Percentiles rank a stretch among this genome's conserved stretches.
Conservation (phyloP, 1,140 invertebrate species). For the Campoletis sonorensis region DNA sequence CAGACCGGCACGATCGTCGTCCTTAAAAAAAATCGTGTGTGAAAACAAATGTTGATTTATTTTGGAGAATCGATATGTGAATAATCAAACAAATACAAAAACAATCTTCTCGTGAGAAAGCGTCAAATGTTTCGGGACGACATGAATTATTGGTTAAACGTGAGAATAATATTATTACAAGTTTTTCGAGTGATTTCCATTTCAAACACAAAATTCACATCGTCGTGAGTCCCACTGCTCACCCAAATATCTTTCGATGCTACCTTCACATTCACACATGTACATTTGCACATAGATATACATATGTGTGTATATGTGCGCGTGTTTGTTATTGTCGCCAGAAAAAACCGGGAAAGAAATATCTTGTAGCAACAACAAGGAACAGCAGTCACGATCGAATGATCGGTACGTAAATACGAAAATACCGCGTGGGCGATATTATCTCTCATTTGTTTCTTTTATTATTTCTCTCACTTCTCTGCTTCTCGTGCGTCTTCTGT, state of each 20-base stretch:
- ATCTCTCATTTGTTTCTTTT: neutral
- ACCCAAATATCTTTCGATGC: too few relatives aligned
- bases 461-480: neutral
- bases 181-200: too few relatives aligned
- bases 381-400: constrained; percentile 34
- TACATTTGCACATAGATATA: neutral
- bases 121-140: too few relatives aligned
- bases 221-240: too few relatives aligned
- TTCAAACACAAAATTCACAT: too few relatives aligned
- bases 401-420: constrained; percentile 17
- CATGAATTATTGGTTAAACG: too few relatives aligned
- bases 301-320: neutral
- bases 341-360: neutral
- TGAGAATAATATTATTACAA: too few relatives aligned
- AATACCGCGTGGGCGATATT: neutral
- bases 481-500: neutral
- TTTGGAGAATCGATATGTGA: constrained; percentile 1
- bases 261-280: too few relatives aligned
- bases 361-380: neutral
- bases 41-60: neutral
- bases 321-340: neutral
- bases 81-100: too few relatives aligned
- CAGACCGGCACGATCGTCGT: constrained; percentile 30
- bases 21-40: neutral
- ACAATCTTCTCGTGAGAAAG: too few relatives aligned